Base-by-base conservation (phyloP, 2,797 vertebrate genomes). In the Oreortyx pictus region DNA sequence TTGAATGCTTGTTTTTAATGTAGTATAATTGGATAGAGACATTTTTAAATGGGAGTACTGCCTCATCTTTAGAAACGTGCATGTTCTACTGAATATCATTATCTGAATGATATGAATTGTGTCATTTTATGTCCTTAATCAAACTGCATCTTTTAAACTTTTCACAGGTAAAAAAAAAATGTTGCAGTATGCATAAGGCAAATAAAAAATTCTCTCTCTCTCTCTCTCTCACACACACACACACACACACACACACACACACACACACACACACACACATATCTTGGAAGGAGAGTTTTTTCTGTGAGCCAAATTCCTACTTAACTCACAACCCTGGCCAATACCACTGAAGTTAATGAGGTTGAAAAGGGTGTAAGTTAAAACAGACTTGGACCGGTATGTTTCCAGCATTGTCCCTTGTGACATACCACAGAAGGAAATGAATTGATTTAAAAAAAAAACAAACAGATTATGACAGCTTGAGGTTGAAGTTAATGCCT, bases 381-480 rank as follows among this genome's bases (percentile, higher is more conserved):
- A 73, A 37, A 84, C 47, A 93, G 57, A 84, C 29, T 75, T 93
- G 91, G 89, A 44, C 37, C 86, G 67, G 6, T 54, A 39, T 14
- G 4, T 90, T 95, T 93, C 44, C 89, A 90, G 67, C 91, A 78
- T 86, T 91, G 29, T 79, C 90, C 39, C 71, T 85, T 68, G 68
- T 88, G 86, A 67, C 41, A 88, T 93, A 72, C 10, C 24, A 82
- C 41, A 86, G 41, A 37, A 83, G 39, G 17, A 94, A 96, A 91
- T 86, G 0, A 73, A 88, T 90, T 93, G 50, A 74, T 77, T 92
- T 43, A 80, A 86, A 91, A 88, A 41, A 41, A 41, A 13, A 41
- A 14, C 39, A 41, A 88, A 83, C 43, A 61, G 92, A 70, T 66
- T 89, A 85, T 95, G 82, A 90, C 95, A 96, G 89, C 52, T 88